Evolutionary conservation across 2,113 vertebrate genomes (phyloP).

Genomic region (Pangasianodon hypophthalmus): DNA sequence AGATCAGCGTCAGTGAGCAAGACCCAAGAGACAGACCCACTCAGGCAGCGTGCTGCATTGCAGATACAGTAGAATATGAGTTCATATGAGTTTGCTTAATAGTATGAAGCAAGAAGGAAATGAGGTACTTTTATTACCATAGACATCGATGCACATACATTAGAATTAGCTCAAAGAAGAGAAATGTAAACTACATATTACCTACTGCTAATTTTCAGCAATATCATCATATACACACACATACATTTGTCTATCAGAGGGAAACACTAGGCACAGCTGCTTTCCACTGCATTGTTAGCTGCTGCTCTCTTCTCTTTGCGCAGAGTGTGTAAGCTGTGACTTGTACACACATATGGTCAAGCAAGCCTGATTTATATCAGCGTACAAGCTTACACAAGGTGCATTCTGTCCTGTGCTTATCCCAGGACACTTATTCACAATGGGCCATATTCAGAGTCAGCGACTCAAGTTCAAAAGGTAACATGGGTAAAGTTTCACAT

Average conservation of each 20-base stretch:
- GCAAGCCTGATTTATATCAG: background rate
- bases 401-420: background rate
- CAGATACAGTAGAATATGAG: slow-evolving; percentile 25
- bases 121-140: background rate
- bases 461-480: background rate
- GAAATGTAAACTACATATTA: background rate
- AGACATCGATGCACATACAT: background rate
- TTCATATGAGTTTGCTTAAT: slow-evolving; percentile 6
- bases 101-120: background rate
- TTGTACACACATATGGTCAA: background rate
- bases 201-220: background rate
- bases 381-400: background rate
- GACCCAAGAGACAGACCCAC: slow-evolving; percentile 17
- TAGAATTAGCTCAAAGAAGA: background rate
- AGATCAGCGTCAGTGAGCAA: slow-evolving; percentile 9
- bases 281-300: background rate
- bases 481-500: background rate
- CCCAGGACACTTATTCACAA: background rate
- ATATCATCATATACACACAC: background rate
- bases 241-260: background rate
- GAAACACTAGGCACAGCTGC: background rate
- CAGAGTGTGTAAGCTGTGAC: background rate
- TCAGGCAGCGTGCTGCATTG: slow-evolving; percentile 35
- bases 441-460: background rate
- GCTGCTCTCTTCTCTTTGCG: background rate